Evolutionary conservation across 1,140 invertebrate species (phyloP), one percentile per base, ranked within the genome.

Genomic region (Hyposmocoma kahamanoa): DNA sequence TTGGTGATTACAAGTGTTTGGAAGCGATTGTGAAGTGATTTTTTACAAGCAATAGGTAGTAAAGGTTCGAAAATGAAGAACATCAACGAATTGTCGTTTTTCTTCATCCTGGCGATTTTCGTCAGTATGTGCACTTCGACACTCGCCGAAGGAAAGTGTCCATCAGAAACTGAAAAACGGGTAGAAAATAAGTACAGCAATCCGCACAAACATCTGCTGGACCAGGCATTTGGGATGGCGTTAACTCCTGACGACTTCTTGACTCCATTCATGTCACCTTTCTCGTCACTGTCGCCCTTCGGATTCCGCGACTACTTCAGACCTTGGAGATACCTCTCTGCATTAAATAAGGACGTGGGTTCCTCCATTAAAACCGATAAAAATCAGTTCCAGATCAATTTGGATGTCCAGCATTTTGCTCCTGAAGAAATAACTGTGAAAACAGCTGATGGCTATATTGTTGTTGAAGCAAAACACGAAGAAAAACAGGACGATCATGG

Each of bases 381-480:
- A 22, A 62, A 79, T 24, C 64, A 67, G 42, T 81, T 81, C 50
- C 70, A 72, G n/a, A 60, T 81, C 1, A 79, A 75, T 36, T 53
- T 82, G 26, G 75, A 81, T 32, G 77, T 81, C 2, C 75, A 76
- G 42, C 72, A 81, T 38, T 81, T 81, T 38, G 86, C 89, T 21
- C 93, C 94, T 0, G 90, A 94, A 53, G 93, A 96, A 72, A 89
- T 96, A 42, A 89, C 85, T 1, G 93, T 95, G 0, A 95, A 93
- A 69, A 91, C 91, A 0, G 84, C 91, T 1, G 91, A 93, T 52
- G 89, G 91, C 43, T 88, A 86, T 26, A 83, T 94, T 0, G 86
- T 92, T 5, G 84, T 94, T 8, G 87, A 91, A 68, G 92, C 89
- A 0, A 92, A 92, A 66, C 91, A 93, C 49, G 91, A 93, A 59